Conservation (phyloP, 2,113 vertebrate genomes). For the Camelus dromedarius region DNA sequence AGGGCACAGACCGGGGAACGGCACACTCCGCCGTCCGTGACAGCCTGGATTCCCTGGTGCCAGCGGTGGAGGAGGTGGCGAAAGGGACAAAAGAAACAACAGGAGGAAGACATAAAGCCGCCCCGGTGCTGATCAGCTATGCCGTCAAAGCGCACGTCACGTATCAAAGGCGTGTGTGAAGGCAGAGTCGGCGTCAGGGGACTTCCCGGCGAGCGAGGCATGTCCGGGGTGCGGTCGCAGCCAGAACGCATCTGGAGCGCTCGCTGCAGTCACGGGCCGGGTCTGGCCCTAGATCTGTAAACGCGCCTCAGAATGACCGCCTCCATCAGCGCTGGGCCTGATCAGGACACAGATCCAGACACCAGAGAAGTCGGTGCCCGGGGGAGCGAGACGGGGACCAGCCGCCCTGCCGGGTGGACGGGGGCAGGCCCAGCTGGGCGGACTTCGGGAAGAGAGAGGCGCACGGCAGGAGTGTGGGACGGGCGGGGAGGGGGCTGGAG, state of each 20-base stretch:
- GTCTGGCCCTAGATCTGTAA: background rate
- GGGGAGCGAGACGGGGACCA: background rate
- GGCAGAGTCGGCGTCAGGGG: background rate
- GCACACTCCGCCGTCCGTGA: background rate
- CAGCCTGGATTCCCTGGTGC: background rate
- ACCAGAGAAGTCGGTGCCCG: background rate
- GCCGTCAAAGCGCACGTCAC: background rate
- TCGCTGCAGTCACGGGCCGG: background rate
- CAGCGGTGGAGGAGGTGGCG: too few species aligned
- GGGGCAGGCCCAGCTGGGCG: background rate
- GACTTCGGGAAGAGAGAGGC: background rate
- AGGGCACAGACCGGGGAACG: background rate
- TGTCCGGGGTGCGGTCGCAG: background rate
- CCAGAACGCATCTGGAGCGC: background rate
- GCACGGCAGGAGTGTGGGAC: background rate
- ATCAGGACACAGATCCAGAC: background rate
- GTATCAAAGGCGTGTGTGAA: background rate
- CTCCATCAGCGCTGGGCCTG: background rate
- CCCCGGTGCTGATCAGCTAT: background rate
- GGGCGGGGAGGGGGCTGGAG: background rate
- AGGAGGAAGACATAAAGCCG: constrained; percentile 1
- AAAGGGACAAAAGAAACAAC: background rate
- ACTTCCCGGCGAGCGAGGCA: background rate
- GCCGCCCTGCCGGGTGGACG: too few species aligned
- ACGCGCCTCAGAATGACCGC: background rate